Evolutionary conservation across 2,113 vertebrate genomes (phyloP), one percentile per base, ranked within the genome.

Genomic region (Podarcis raffonei): DNA sequence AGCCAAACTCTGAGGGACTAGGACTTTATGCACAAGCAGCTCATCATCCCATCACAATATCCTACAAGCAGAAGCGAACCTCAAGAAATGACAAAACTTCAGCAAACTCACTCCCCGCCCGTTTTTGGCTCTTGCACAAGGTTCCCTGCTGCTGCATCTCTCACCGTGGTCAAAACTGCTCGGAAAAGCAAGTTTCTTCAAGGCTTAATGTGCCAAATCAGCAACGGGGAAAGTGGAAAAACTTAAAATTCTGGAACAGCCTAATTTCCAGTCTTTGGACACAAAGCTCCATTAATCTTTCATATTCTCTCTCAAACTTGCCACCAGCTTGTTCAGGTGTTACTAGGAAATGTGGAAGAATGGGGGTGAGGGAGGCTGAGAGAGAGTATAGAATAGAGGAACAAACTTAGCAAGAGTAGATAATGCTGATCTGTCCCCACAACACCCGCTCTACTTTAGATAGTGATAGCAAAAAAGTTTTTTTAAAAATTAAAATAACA

Each of bases 201-300:
- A 87, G 80, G 89, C 88, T 93, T 90, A 93, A 89, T 25, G 68
- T 0, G 1, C 78, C 90, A 75, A 79, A 92, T 39, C 92, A 81
- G 84, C 68, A 22, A 69, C 0, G 0, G 32, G 18, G 0, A 0
- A 77, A 80, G 53, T 0, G 12, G 90, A 66, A 87, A 89, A 88
- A 53, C 87, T 30, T 77, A 86, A 91, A 66, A 84, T 88, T 86
- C 81, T 11, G 0, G 85, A 93, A 76, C 85, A 90, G 88, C 53
- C 75, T 89, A 62, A 85, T 87, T 93, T 85, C 15, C 68, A 89
- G 88, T 80, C 90, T 79, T 88, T 66, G 78, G 88, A 91, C 88
- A 92, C 65, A 35, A 76, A 42, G 87, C 85, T 32, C 72, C 87
- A 91, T 93, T 92, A 93, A 95, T 93, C 9, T 93, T 91, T 95